phyloP scores from a whole-genome alignment of 1,140 invertebrate genomes.

The Psilanteris sp. region DNA sequence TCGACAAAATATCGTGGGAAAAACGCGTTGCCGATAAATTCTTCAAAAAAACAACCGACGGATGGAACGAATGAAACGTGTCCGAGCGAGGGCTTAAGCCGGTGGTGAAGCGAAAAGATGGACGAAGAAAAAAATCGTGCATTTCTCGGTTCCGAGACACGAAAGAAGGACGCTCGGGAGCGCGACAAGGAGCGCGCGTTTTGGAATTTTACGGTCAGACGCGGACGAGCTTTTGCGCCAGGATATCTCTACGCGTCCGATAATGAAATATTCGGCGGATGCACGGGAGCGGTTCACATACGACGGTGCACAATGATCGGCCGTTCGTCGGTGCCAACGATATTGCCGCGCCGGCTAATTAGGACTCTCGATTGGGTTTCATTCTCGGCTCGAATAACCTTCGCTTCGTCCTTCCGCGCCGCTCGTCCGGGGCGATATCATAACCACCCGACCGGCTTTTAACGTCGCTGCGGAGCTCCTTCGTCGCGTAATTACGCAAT shows the following conservation, averaged over 20 bases:
- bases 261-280: slow-evolving; percentile 32
- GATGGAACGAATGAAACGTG: no score
- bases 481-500: slow-evolving; percentile 68
- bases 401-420: slow-evolving; percentile 8
- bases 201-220: no score
- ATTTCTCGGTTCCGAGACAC: no score
- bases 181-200: no score
- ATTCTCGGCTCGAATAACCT: slow-evolving; percentile 38
- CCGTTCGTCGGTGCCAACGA: slow-evolving; percentile 30
- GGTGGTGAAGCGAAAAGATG: no score
- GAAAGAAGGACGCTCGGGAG: no score
- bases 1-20: no score
- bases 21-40: no score
- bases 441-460: slow-evolving; percentile 34
- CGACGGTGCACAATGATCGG: background rate
- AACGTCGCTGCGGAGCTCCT: slow-evolving; percentile 35
- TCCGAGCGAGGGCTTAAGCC: no score
- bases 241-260: slow-evolving; percentile 29
- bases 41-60: no score
- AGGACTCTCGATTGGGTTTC: slow-evolving; percentile 71
- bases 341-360: slow-evolving; percentile 69
- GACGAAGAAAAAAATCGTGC: no score
- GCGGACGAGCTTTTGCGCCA: no score
- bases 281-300: slow-evolving; percentile 8
- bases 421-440: slow-evolving; percentile 6